Percentiles rank a stretch among this genome's conserved stretches.
Conservation (phyloP, 2,797 vertebrate species). For the Agapornis canus region DNA sequence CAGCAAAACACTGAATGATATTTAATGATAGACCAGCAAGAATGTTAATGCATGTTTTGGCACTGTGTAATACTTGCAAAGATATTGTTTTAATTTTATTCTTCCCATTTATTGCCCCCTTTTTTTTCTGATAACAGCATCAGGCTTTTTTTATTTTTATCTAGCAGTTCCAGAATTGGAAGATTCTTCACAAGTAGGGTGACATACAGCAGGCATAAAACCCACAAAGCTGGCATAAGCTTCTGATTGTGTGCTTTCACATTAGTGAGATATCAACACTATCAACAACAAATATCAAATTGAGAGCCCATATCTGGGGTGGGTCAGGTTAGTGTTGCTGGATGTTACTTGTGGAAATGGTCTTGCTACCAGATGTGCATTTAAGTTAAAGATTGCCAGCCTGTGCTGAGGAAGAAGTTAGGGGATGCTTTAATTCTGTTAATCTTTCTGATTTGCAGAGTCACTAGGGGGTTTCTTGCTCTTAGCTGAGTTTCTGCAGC, state of each 20-base stretch:
- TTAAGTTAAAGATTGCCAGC: neutral
- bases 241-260: neutral
- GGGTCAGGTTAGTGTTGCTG: neutral
- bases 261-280: too few relatives aligned
- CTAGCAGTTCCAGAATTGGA: neutral
- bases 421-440: neutral
- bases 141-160: neutral
- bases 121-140: neutral
- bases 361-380: neutral
- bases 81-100: neutral
- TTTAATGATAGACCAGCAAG: neutral
- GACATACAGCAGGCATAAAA: neutral
- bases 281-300: neutral
- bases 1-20: neutral
- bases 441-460: neutral
- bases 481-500: neutral
- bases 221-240: neutral
- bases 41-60: neutral
- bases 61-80: neutral
- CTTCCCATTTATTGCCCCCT: too few relatives aligned
- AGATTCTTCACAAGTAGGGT: neutral
- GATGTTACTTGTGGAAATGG: neutral
- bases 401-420: neutral
- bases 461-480: neutral
- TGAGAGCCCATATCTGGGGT: neutral